Evolutionary conservation across 2,113 vertebrate species (phyloP).

Genomic region (Phylloscopus whistleri): DNA sequence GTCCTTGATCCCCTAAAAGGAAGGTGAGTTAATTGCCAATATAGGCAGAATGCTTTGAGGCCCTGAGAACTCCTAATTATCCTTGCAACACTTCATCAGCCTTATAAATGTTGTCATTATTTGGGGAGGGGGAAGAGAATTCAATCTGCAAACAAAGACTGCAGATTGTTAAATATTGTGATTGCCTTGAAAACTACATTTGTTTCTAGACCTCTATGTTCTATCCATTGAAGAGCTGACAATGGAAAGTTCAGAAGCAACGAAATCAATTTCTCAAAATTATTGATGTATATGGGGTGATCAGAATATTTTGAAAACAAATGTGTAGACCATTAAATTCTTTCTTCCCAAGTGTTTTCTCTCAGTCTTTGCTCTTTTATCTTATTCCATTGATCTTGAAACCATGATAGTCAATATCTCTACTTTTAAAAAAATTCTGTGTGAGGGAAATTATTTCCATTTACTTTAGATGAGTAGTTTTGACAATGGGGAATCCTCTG

Average conservation of each 20-base stretch:
- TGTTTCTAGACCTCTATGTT: background rate
- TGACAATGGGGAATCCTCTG: background rate
- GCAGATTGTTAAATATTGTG: background rate
- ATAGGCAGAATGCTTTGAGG: background rate
- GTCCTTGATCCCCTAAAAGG: background rate
- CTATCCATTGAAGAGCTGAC: background rate
- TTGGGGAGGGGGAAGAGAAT: background rate
- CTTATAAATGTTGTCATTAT: background rate
- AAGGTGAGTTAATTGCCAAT: background rate
- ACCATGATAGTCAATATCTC: background rate
- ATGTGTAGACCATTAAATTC: background rate
- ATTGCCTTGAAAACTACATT: background rate
- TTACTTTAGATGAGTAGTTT: background rate
- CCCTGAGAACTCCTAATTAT: background rate
- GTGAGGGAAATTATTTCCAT: background rate
- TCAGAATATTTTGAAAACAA: slow-evolving; percentile 15
- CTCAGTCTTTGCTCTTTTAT: background rate
- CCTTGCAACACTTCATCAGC: background rate
- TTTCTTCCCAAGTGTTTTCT: background rate
- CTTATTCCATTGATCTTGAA: background rate
- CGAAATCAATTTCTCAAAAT: background rate
- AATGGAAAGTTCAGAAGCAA: background rate
- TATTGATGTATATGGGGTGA: background rate
- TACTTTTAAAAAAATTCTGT: background rate
- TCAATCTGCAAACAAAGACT: background rate